A percentile compares a stretch with the other conserved stretches of the same genome.
phyloP scores from a whole-genome alignment of 2,888 invertebrate species.

The Habroteleia sp. region DNA sequence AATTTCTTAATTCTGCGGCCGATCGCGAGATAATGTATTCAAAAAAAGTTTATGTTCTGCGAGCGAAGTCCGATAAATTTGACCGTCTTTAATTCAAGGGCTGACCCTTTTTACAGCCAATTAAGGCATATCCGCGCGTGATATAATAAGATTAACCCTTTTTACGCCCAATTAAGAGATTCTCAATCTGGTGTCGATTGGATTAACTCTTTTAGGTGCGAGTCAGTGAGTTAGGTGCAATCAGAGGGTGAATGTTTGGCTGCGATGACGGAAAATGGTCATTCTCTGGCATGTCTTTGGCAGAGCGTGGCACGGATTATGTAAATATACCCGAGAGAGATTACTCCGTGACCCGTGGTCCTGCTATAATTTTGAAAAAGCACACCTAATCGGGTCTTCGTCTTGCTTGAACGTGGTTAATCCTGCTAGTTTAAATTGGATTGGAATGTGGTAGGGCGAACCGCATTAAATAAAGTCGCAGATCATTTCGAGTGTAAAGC shows the following conservation, averaged over 20 bases:
- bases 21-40: too few relatives aligned
- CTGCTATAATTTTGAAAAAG: conserved; percentile 41
- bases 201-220: conserved; percentile 45
- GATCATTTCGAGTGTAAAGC: conserved; percentile 14
- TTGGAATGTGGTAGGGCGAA: conserved; percentile 23
- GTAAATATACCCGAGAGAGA: conserved; percentile 40
- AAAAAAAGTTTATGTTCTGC: too few relatives aligned
- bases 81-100: conserved; percentile 14
- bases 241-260: conserved; percentile 40
- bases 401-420: conserved; percentile 27
- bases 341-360: conserved; percentile 26
- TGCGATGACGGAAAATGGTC: conserved; percentile 38
- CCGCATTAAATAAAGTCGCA: conserved; percentile 33
- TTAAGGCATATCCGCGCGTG: conserved; percentile 35
- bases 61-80: conserved; percentile 6
- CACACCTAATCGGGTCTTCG: conserved; percentile 18
- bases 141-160: conserved; percentile 55
- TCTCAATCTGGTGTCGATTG: conserved; percentile 3
- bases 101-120: conserved; percentile 46
- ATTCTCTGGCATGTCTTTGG: conserved; percentile 9
- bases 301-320: conserved; percentile 35
- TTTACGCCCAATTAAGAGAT: conserved; percentile 50
- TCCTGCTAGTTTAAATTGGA: conserved; percentile 38
- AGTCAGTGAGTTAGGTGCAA: conserved; percentile 35
- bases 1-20: too few relatives aligned